Evolutionary conservation across 1,140 invertebrate species (phyloP), one percentile per base, ranked within the genome.

Genomic region (Probaryconus sp.): DNA sequence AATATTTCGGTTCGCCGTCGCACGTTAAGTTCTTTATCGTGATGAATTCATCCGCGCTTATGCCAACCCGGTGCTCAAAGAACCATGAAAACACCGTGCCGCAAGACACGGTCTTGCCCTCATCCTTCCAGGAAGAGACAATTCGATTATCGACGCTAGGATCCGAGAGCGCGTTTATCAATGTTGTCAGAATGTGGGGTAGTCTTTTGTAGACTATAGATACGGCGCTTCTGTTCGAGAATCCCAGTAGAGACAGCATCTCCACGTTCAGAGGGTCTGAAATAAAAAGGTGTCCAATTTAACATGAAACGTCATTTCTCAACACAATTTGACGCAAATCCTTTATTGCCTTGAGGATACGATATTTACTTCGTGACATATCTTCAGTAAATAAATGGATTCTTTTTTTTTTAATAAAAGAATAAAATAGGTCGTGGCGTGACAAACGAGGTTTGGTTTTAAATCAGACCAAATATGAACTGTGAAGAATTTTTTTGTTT

Each of bases 11-110:
- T 31, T 81, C 77, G 1, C 45, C 47, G 11, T 83, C 76, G 5
- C 85, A 87, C 3, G 77, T 82, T 16, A 83, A 83, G 63, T 84
- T 84, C 42, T 84, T 79, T 5, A 87, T 43, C 0, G n/a, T 81
- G 4, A 35, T 55, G 10, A 77, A 85, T 16, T 87, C 83, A 1
- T 81, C 77, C 0, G 3, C 7, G 0, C 40, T 79, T 2, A 86
- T 31, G 4, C 80, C 80, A 0, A 78, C 20, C 9, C 64, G 51
- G n/a, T 61, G 69, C 2, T 81, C 47, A 1, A 55, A 48, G 9
- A 82, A 79, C 83, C 77, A 84, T 0, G 76, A 70, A 38, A 83
- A 85, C 16, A 85, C 17, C 5, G 67, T 60, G 0, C 63, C 43
- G 47, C 85, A 87, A 2, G 79, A 45, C 30, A 72, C 18, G 26